phyloP scores from a whole-genome alignment of 2,888 invertebrate genomes.

The Heteromurus nitidus region DNA sequence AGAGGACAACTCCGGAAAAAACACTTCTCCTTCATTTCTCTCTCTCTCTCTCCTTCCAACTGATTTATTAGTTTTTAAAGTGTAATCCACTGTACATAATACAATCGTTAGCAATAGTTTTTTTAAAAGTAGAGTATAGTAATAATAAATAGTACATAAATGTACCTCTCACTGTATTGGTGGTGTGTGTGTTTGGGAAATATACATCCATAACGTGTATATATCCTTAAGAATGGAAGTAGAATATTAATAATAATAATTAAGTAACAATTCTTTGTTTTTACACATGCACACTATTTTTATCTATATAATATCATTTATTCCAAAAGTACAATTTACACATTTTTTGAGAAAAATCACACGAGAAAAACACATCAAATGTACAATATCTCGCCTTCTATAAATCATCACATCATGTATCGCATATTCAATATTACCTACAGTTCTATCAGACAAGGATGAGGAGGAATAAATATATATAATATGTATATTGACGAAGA shows the following conservation, averaged over 20 bases:
- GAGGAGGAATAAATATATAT: no score
- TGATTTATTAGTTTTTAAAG: constrained; percentile 3
- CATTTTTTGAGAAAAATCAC: not conserved
- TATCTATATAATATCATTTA: not conserved
- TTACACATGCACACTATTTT: not conserved
- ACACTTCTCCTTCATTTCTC: no score
- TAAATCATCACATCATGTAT: no score
- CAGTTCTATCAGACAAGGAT: no score
- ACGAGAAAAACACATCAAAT: not conserved
- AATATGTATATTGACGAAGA: no score
- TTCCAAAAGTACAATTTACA: not conserved
- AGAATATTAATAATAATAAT: not conserved
- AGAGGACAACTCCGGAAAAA: no score
- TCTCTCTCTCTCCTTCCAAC: no score
- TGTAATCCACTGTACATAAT: constrained; percentile 13
- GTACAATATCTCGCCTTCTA: no score
- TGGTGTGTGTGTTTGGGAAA: constrained; percentile 7
- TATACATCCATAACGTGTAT: not conserved
- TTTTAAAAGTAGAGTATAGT: constrained; percentile 20
- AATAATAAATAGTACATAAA: constrained; percentile 38
- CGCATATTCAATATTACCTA: no score
- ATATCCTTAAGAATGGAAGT: not conserved
- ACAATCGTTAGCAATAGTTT: constrained; percentile 23
- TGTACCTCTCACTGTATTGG: constrained; percentile 34
- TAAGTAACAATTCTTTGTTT: not conserved